Percentiles rank a stretch among this genome's conserved stretches.
These are phyloP conservation scores for Philonicus albiceps DNA, from an alignment of 2,888 invertebrate genomes.

Conservation along the genomic window DNA sequence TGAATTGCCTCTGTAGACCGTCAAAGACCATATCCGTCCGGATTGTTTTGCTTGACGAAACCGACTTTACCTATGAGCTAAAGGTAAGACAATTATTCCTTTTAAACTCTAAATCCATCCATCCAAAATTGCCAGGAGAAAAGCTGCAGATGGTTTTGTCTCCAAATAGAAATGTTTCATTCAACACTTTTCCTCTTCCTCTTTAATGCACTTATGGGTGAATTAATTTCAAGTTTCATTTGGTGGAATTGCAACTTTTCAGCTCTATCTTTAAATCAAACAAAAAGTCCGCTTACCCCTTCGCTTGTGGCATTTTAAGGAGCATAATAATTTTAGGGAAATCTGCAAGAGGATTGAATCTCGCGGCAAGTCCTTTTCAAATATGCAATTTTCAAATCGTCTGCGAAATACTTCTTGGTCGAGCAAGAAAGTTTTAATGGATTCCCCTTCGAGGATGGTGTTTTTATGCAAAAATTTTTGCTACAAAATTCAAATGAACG, in stretches of 20 bases:
- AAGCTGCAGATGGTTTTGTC: neutral
- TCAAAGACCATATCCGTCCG: slow-evolving; percentile 68
- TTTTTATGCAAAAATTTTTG: neutral
- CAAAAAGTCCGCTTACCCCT: neutral
- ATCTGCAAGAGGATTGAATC: neutral
- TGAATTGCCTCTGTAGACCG: slow-evolving; percentile 64
- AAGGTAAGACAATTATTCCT: slow-evolving; percentile 69
- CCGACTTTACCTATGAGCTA: slow-evolving; percentile 88
- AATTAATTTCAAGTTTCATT: neutral
- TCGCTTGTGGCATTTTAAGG: neutral
- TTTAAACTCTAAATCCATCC: neutral
- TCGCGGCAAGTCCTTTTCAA: neutral
- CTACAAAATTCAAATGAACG: neutral
- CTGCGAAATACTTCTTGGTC: neutral
- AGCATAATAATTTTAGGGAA: neutral
- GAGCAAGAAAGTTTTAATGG: neutral
- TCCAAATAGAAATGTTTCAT: neutral
- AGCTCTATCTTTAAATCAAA: neutral
- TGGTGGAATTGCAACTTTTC: neutral
- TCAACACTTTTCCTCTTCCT: neutral
- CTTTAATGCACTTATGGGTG: neutral
- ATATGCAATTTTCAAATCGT: neutral
- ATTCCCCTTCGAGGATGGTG: neutral
- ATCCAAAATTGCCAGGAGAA: neutral
- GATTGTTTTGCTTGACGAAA: slow-evolving; percentile 87